Evolutionary conservation across 2,888 invertebrate species (phyloP).

Genomic region (Corbicula japonica): DNA sequence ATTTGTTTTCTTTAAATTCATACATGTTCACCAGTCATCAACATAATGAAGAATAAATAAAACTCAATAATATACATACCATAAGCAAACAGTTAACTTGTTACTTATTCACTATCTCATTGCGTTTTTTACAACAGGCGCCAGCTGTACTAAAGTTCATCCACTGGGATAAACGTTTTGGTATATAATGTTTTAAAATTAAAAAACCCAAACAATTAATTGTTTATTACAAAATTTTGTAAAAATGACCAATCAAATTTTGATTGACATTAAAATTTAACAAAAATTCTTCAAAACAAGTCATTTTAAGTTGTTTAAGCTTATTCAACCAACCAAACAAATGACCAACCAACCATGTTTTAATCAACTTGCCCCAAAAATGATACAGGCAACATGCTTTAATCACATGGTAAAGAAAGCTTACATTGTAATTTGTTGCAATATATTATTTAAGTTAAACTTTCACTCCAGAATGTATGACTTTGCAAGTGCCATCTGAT

Average conservation of each 20-base stretch:
- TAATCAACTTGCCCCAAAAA: too few relatives aligned
- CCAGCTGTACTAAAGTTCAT: background rate
- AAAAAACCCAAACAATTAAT: background rate
- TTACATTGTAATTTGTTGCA: too few relatives aligned
- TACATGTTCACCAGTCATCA: slow-evolving; percentile 55
- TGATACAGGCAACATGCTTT: too few relatives aligned
- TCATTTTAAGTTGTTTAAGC: too few relatives aligned
- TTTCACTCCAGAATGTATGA: too few relatives aligned
- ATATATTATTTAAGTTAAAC: too few relatives aligned
- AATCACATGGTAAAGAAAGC: too few relatives aligned
- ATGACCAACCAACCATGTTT: too few relatives aligned
- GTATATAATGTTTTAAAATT: background rate
- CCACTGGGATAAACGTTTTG: background rate
- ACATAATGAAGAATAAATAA: slow-evolving; percentile 58
- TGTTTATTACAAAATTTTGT: slow-evolving; percentile 10
- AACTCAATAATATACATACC: slow-evolving; percentile 48
- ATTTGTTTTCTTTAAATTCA: slow-evolving; percentile 62
- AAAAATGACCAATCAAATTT: background rate
- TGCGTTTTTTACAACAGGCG: background rate
- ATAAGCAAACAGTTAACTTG: slow-evolving; percentile 1
- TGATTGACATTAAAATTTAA: background rate
- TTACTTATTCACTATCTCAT: background rate
- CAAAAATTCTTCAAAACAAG: too few relatives aligned
- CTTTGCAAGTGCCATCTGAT: too few relatives aligned
- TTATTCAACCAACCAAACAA: too few relatives aligned